Evolutionary conservation across 2,888 invertebrate species (phyloP).

Genomic region (Norana najaformis): DNA sequence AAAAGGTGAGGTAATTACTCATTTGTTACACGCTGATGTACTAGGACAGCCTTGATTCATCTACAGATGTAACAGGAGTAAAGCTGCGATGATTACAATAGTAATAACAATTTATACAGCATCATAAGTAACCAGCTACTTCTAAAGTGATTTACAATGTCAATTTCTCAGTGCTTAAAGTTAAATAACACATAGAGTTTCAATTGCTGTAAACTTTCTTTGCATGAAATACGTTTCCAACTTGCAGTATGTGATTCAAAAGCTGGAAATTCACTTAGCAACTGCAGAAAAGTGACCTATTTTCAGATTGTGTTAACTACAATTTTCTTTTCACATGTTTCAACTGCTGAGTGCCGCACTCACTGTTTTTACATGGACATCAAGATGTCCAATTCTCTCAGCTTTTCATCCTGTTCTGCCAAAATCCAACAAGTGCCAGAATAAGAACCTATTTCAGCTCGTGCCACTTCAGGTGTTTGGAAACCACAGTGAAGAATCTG

Average conservation of each 20-base stretch:
- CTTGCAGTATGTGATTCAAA: background rate
- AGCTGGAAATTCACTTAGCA: background rate
- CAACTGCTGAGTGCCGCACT: background rate
- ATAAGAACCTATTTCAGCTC: background rate
- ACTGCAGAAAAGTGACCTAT: background rate
- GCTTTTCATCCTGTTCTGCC: background rate
- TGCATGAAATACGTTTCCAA: background rate
- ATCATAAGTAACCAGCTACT: accelerated
- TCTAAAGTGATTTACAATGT: background rate
- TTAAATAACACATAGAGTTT: background rate
- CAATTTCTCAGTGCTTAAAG: background rate
- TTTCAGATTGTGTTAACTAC: background rate
- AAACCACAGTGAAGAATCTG: background rate
- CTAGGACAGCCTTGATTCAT: background rate
- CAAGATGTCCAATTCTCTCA: background rate
- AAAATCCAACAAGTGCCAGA: background rate
- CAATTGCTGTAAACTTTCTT: background rate
- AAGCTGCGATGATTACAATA: too few relatives aligned
- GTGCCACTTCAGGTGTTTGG: background rate
- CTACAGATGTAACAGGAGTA: background rate
- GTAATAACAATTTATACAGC: background rate
- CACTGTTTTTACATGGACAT: background rate
- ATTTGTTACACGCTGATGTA: too few relatives aligned
- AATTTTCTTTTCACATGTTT: background rate
- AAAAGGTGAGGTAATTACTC: too few relatives aligned